A percentile compares a stretch with the other conserved stretches of the same genome.
phyloP scores from a whole-genome alignment of 2,888 invertebrate genomes.

The Plutella xylostella region DNA sequence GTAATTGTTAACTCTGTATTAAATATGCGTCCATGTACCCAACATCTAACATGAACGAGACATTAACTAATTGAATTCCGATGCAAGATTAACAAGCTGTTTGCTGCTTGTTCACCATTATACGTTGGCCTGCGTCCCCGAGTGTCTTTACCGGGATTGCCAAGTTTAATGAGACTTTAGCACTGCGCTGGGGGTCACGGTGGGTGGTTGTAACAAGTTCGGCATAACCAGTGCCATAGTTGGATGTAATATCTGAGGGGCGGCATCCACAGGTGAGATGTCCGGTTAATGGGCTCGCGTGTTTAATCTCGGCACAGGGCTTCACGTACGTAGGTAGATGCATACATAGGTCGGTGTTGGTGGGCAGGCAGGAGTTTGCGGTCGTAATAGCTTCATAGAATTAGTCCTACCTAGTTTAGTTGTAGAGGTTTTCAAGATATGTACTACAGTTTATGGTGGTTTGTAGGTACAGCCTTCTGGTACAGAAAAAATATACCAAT shows the following conservation, averaged over 20 bases:
- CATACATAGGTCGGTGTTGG: too few relatives aligned
- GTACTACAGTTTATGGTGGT: too few relatives aligned
- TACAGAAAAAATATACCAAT: too few relatives aligned
- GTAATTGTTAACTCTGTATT: too few relatives aligned
- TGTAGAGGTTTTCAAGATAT: too few relatives aligned
- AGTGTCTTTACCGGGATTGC: background rate
- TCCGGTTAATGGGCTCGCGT: conserved; percentile 19
- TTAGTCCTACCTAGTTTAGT: too few relatives aligned
- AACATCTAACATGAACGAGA: background rate
- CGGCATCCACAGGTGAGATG: conserved; percentile 6
- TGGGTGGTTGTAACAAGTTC: background rate
- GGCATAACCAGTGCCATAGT: background rate
- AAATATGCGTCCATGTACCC: background rate
- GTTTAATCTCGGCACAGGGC: conserved; percentile 20
- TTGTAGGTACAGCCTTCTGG: too few relatives aligned
- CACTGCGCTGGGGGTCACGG: background rate
- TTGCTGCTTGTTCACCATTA: background rate
- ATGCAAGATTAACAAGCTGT: conserved; percentile 3
- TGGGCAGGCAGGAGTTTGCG: too few relatives aligned
- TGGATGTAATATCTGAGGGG: background rate
- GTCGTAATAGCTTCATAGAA: too few relatives aligned
- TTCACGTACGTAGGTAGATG: too few relatives aligned
- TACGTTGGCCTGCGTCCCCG: background rate
- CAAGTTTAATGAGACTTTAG: background rate
- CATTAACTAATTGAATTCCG: conserved; percentile 2